Evolutionary conservation across 2,113 vertebrate species (phyloP).

Genomic region (Garra rufa): DNA sequence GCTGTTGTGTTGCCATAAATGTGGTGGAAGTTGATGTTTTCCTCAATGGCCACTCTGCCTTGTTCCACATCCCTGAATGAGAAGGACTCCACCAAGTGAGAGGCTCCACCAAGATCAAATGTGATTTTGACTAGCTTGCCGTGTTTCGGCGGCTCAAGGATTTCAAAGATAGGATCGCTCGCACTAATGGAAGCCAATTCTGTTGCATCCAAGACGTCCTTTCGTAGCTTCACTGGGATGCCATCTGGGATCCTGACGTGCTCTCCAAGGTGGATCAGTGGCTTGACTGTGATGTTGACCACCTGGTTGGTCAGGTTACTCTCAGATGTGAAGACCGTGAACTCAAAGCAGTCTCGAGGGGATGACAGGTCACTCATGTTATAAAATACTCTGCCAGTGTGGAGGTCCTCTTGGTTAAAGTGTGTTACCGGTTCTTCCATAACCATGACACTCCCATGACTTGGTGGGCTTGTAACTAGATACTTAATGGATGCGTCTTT

Average conservation of each 20-base stretch:
- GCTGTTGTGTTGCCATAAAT: slow-evolving; percentile 59
- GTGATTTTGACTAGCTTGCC: slow-evolving; percentile 80
- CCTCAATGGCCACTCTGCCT: slow-evolving; percentile 79
- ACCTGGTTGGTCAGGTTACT: slow-evolving; percentile 77
- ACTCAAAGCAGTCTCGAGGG: slow-evolving; percentile 78
- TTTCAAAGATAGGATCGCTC: slow-evolving; percentile 82
- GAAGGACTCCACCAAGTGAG: slow-evolving; percentile 73
- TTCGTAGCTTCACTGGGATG: slow-evolving; percentile 76
- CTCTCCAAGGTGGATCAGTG: slow-evolving; percentile 75
- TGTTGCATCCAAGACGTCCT: slow-evolving; percentile 83
- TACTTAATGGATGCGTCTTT: slow-evolving; percentile 78
- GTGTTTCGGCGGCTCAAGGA: slow-evolving; percentile 77
- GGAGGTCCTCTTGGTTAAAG: slow-evolving; percentile 84
- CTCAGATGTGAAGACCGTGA: slow-evolving; percentile 79
- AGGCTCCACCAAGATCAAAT: slow-evolving; percentile 56
- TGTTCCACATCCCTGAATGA: slow-evolving; percentile 84
- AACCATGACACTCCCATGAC: slow-evolving; percentile 79
- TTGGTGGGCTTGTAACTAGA: slow-evolving; percentile 76
- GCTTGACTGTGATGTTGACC: slow-evolving; percentile 76
- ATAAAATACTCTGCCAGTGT: slow-evolving; percentile 77
- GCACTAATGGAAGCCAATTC: slow-evolving; percentile 82
- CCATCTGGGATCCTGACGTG: slow-evolving; percentile 76
- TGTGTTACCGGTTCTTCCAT: slow-evolving; percentile 73
- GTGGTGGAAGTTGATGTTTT: slow-evolving; percentile 70
- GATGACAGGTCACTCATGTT: slow-evolving; percentile 81